Conservation (phyloP, 2,113 vertebrate species). For the Pholis gunnellus region DNA sequence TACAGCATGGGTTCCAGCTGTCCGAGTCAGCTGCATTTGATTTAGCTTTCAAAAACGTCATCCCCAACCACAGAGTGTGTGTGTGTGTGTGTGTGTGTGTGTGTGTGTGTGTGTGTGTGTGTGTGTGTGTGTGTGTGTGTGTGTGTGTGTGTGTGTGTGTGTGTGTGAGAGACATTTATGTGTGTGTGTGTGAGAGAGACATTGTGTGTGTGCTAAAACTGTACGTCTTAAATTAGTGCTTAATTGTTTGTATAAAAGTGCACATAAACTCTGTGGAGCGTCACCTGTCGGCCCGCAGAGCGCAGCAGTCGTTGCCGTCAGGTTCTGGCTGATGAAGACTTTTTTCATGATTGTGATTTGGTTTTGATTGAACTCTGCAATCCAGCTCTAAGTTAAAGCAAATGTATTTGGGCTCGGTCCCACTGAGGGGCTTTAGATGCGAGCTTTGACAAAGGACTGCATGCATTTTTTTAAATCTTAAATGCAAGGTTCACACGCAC, state of each 20-base stretch:
- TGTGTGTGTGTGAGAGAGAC: constrained; percentile 8
- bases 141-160: constrained; percentile 9
- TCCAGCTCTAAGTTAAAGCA: constrained; percentile 66
- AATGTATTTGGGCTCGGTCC: constrained; percentile 63
- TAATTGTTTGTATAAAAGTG: constrained; percentile 12
- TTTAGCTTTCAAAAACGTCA: constrained; percentile 51
- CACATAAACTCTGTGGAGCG: neutral
- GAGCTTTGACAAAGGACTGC: constrained; percentile 40
- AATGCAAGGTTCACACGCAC: constrained; percentile 34
- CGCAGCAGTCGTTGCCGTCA: constrained; percentile 13
- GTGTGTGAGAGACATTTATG: neutral
- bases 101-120: constrained; percentile 16
- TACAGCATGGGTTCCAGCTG: constrained; percentile 73
- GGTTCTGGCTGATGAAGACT: constrained; percentile 30
- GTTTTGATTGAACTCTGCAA: constrained; percentile 25
- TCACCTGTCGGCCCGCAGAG: constrained; percentile 14
- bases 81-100: constrained; percentile 9
- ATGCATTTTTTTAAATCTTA: neutral
- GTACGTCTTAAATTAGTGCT: neutral
- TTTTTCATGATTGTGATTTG: constrained; percentile 44
- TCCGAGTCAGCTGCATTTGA: constrained; percentile 51
- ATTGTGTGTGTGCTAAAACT: too few species aligned
- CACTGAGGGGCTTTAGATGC: constrained; percentile 33
- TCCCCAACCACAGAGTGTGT: constrained; percentile 24
- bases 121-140: constrained; percentile 11